Evolutionary conservation across 1,140 invertebrate genomes (phyloP).

Genomic region (Oscheius sp.): DNA sequence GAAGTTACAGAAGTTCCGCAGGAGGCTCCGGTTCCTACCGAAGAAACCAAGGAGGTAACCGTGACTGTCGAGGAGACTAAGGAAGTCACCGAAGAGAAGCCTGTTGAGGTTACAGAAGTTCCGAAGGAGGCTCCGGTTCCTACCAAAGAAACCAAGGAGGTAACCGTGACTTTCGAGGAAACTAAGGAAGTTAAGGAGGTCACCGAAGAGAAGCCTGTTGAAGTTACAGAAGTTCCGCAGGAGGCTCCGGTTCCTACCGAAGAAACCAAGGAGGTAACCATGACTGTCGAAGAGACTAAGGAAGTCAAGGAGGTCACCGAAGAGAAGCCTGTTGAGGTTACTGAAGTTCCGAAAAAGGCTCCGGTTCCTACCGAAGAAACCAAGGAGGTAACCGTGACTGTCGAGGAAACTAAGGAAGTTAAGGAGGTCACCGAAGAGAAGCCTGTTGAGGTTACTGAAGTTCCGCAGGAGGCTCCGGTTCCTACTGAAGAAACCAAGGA

Average conservation of each 20-base stretch:
- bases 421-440: no score
- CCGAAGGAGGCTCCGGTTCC: conserved; percentile 12
- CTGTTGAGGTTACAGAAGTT: neutral
- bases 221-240: neutral
- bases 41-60: neutral
- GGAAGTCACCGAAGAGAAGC: neutral
- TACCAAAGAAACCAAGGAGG: no score
- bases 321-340: neutral
- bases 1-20: neutral
- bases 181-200: neutral
- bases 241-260: neutral
- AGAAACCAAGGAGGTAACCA: neutral
- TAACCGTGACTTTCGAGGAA: no score
- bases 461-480: neutral
- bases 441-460: neutral
- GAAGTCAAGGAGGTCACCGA: neutral
- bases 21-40: neutral
- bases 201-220: conserved; percentile 14
- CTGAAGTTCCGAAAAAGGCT: neutral
- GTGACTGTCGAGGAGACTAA: neutral
- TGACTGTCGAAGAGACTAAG: neutral
- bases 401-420: no score
- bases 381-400: neutral
- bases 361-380: neutral
- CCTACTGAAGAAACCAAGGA: neutral